Evolutionary conservation across 2,797 vertebrate genomes (phyloP).

Genomic region (Sparidentex hasta): DNA sequence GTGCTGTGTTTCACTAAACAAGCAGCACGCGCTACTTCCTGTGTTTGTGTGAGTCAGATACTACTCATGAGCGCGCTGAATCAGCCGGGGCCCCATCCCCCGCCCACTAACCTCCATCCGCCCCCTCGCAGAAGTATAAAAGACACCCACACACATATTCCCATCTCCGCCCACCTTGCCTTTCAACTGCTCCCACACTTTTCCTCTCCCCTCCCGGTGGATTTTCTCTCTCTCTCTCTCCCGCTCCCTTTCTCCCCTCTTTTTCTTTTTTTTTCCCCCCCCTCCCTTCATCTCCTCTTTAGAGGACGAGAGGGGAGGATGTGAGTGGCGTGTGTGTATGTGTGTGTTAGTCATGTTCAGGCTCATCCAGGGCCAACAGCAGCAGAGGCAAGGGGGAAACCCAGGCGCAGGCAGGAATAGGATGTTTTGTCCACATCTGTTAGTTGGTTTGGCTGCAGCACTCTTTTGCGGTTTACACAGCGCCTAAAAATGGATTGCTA

Average conservation of each 20-base stretch:
- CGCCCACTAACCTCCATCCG: constrained; percentile 81
- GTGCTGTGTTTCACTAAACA: constrained; percentile 73
- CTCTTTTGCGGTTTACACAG: constrained; percentile 70
- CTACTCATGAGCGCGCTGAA: constrained; percentile 82
- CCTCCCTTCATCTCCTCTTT: constrained; percentile 27
- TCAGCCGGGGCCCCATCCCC: constrained; percentile 73
- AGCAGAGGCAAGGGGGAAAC: constrained; percentile 79
- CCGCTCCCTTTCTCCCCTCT: background rate
- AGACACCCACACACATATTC: constrained; percentile 77
- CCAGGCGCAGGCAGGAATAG: constrained; percentile 77
- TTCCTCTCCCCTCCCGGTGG: constrained; percentile 60
- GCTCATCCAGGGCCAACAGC: constrained; percentile 77
- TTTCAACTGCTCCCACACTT: constrained; percentile 77
- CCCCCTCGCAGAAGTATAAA: constrained; percentile 77
- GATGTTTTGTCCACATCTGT: constrained; percentile 83
- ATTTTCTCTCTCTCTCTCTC: constrained; percentile 58
- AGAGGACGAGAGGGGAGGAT: constrained; percentile 57
- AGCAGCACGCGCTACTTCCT: constrained; percentile 81
- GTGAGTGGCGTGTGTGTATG: constrained; percentile 66
- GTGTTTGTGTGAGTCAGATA: constrained; percentile 86
- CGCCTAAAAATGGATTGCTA: constrained; percentile 77
- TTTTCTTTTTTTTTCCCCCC: background rate
- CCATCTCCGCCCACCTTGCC: constrained; percentile 77
- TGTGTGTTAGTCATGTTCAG: constrained; percentile 83
- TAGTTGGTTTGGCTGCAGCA: constrained; percentile 75